Evolutionary conservation across 2,888 invertebrate genomes (phyloP), one percentile per base, ranked within the genome.

Genomic region (Epinotia nisella): DNA sequence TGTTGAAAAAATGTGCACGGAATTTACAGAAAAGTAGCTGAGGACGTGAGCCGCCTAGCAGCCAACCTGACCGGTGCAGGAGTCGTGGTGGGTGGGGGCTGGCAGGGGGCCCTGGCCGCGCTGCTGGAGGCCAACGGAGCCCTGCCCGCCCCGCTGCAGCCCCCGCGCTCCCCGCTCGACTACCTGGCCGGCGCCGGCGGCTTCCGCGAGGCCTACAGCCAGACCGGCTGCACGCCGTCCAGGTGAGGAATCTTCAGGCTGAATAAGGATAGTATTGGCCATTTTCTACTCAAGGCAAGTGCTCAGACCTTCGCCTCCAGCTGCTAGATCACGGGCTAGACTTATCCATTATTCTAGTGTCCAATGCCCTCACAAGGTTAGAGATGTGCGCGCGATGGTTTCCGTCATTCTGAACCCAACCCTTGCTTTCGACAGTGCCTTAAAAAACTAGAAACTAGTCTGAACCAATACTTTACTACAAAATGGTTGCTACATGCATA

Each of bases 141-240:
- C 0, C 87, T 91, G 51, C 91, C 95, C 0, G 87, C 90, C 0
- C 91, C 94, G 0, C 80, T 96, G 69, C 90, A 94, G 65, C 95
- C 95, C 1, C 94, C 96, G 0, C 90, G 94, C 61, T 91, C 95
- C 0, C 95, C 97, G 0, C 94, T 95, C 66, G 96, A 96, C 83
- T 97, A 96, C 81, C 88, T 97, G 62, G 93, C 94, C 49, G 91
- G 92, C 76, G 95, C 96, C 0, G 85, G 89, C 0, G 96, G 95
- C 0, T 96, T 95, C 79, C 89, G 95, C 55, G 95, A 95, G 70
- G 96, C 96, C 0, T 95, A 96, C 78, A 96, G 96, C 79, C 96
- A 96, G 79, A 94, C 94, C 0, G 95, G 95, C 0, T 96, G 96
- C 77, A 95, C 95, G 83, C 96, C 96, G 0, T 95, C 96, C 0